Percentiles rank a stretch among this genome's conserved stretches.
Evolutionary conservation across 2,888 invertebrate genomes (phyloP).

Genomic region (Epistrophe eligans): DNA sequence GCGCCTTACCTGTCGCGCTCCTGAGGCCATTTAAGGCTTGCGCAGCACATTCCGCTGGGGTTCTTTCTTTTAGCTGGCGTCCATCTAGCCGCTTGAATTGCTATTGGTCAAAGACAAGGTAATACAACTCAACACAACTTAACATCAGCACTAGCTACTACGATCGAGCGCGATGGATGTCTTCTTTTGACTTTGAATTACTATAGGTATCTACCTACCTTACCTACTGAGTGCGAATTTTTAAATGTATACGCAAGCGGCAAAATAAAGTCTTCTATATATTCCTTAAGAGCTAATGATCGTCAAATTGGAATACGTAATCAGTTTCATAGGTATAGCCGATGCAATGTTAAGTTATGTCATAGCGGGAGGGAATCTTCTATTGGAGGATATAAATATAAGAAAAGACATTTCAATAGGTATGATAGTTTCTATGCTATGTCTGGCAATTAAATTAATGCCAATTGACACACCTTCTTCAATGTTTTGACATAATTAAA

Average conservation of each 20-base stretch:
- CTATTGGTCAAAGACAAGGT: constrained; percentile 12
- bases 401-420: constrained; percentile 20
- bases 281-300: constrained; percentile 40
- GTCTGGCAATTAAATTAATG: constrained; percentile 1
- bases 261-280: background rate
- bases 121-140: background rate
- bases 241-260: constrained; percentile 5
- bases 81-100: constrained; percentile 8
- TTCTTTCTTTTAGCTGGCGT: constrained; percentile 29
- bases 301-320: constrained; percentile 48
- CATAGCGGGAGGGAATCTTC: constrained; percentile 27
- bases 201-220: too few species aligned
- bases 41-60: constrained; percentile 28
- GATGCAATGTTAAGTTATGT: constrained; percentile 21
- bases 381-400: background rate
- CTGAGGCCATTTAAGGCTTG: constrained; percentile 70
- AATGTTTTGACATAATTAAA: background rate
- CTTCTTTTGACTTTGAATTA: constrained; percentile 20
- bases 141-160: background rate
- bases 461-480: background rate
- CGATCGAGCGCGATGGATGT: constrained; percentile 13
- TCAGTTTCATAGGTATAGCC: background rate
- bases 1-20: constrained; percentile 74
- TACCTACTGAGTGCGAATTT: background rate
- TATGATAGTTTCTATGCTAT: background rate